phyloP scores from a whole-genome alignment of 2,888 invertebrate species.

The Hydrotaea diabolus region DNA sequence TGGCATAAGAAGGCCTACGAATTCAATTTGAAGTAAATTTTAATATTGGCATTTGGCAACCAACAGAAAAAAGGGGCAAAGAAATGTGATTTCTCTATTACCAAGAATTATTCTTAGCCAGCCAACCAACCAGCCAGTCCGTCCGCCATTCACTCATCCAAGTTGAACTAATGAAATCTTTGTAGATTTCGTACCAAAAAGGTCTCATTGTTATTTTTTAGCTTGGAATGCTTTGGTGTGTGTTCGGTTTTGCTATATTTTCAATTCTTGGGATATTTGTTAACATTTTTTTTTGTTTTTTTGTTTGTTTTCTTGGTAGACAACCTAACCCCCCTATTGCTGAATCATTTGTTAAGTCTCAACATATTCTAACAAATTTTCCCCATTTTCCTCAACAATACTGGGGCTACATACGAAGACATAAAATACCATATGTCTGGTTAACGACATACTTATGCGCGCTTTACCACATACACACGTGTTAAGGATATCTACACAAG shows the following conservation, averaged over 20 bases:
- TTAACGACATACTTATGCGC: neutral
- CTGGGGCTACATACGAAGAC: neutral
- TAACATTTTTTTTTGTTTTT: neutral
- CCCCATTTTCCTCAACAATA: slow-evolving; percentile 35
- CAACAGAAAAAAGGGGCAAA: neutral
- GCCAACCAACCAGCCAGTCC: neutral
- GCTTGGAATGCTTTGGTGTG: neutral
- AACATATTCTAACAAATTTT: slow-evolving; percentile 56
- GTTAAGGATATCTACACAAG: neutral
- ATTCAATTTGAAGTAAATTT: slow-evolving; percentile 58
- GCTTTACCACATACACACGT: neutral
- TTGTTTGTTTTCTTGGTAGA: neutral
- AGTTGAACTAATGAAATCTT: slow-evolving; percentile 20
- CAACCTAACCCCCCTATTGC: neutral
- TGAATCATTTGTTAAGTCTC: slow-evolving; percentile 39
- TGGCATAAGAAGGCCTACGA: neutral
- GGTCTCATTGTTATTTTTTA: neutral
- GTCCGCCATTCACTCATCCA: too few relatives aligned
- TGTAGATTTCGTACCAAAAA: neutral
- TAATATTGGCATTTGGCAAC: slow-evolving; percentile 40
- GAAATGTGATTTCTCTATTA: slow-evolving; percentile 31
- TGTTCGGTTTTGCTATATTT: slow-evolving; percentile 15
- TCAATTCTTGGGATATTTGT: slow-evolving; percentile 23
- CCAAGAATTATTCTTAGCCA: neutral
- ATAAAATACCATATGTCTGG: slow-evolving; percentile 13